Evolutionary conservation across 1,140 invertebrate genomes (phyloP).

Genomic region (Dolichoris vasculosae): DNA sequence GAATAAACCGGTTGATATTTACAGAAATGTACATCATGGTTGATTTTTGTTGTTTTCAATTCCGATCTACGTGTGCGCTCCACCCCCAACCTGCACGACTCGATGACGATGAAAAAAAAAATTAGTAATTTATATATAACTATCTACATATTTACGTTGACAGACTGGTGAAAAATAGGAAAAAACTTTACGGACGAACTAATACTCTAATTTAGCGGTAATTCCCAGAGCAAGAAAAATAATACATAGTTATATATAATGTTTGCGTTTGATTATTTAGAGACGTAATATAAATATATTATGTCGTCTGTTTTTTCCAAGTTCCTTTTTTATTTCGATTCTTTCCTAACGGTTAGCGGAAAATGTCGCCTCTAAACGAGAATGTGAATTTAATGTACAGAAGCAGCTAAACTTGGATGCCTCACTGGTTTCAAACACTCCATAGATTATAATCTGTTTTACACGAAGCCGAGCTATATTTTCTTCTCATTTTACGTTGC

Average conservation of each 20-base stretch:
- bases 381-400: constrained; percentile 31
- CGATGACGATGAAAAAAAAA: constrained; percentile 28
- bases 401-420: constrained; percentile 36
- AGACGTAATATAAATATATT: constrained; percentile 40
- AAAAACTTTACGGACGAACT: constrained; percentile 6
- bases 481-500: constrained; percentile 24
- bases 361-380: constrained; percentile 1
- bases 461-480: background rate
- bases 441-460: constrained; percentile 34
- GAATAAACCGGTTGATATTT: constrained; percentile 50
- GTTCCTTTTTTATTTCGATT: background rate
- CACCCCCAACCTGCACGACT: constrained; percentile 12
- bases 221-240: constrained; percentile 20
- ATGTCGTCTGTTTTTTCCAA: background rate
- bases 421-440: constrained; percentile 48
- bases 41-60: constrained; percentile 48
- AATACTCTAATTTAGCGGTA: constrained; percentile 16
- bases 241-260: constrained; percentile 22
- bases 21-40: constrained; percentile 50
- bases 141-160: constrained; percentile 51
- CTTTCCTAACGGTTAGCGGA: constrained; percentile 19
- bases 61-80: constrained; percentile 29
- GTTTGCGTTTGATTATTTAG: constrained; percentile 43
- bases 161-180: constrained; percentile 4
- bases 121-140: constrained; percentile 49